phyloP scores from a whole-genome alignment of 1,140 invertebrate genomes.

The Gonatopus flavifemur region DNA sequence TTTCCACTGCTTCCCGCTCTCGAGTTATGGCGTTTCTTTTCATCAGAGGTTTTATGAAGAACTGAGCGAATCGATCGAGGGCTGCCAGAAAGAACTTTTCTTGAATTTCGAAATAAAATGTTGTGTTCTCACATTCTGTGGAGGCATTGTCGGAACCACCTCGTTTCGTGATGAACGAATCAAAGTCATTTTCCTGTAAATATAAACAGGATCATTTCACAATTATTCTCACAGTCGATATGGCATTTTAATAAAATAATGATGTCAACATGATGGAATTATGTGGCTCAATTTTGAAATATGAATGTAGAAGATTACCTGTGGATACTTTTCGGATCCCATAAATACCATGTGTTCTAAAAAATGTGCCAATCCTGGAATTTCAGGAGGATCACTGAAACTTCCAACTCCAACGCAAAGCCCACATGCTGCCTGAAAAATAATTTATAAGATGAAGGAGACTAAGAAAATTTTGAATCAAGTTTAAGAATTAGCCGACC shows the following conservation, averaged over 20 bases:
- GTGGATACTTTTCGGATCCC: conserved; percentile 84
- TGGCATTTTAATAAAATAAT: neutral
- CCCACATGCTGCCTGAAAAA: conserved; percentile 75
- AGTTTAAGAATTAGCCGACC: no score
- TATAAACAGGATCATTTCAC: neutral
- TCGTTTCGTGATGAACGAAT: conserved; percentile 76
- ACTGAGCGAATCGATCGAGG: conserved; percentile 86
- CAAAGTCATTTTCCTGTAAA: conserved; percentile 77
- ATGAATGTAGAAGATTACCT: conserved; percentile 38
- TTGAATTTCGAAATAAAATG: conserved; percentile 86
- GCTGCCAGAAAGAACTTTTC: conserved; percentile 73
- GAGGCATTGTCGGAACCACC: conserved; percentile 82
- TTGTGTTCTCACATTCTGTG: conserved; percentile 82
- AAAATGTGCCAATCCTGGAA: conserved; percentile 91
- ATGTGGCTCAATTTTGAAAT: conserved; percentile 1
- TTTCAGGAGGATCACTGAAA: conserved; percentile 71
- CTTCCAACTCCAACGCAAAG: conserved; percentile 72
- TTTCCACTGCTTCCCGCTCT: conserved; percentile 91
- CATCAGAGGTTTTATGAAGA: conserved; percentile 88
- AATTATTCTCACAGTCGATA: neutral
- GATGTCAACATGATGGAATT: neutral
- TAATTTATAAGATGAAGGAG: no score
- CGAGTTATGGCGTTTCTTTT: conserved; percentile 81
- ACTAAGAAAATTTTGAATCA: no score
- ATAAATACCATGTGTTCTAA: conserved; percentile 97